These are phyloP conservation scores for Enteromius thamalakanensis DNA, from an alignment of 2,797 vertebrate species.

Conservation along the genomic window DNA sequence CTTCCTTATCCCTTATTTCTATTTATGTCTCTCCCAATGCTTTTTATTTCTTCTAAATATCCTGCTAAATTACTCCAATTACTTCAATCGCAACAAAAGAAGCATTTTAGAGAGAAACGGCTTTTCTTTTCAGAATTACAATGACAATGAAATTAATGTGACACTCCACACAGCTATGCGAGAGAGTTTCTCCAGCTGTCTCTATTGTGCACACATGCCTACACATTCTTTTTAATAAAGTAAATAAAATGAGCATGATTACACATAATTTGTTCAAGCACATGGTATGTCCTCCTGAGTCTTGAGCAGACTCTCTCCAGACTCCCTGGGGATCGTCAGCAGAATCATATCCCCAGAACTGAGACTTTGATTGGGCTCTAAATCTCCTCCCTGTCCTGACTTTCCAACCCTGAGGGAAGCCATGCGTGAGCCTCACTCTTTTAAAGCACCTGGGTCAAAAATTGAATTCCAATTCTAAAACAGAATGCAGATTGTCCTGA, in stretches of 20 bases:
- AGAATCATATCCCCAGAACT: slow-evolving; percentile 32
- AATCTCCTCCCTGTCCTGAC: neutral
- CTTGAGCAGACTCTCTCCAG: slow-evolving; percentile 26
- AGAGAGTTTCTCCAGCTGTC: slow-evolving; percentile 20
- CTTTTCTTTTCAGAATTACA: slow-evolving; percentile 35
- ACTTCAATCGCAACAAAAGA: slow-evolving; percentile 40
- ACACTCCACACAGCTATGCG: slow-evolving; percentile 42
- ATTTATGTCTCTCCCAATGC: slow-evolving; percentile 3
- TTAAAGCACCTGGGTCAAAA: slow-evolving; percentile 53
- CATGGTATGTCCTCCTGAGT: neutral
- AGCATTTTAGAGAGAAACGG: slow-evolving; percentile 22
- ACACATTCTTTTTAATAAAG: slow-evolving; percentile 31
- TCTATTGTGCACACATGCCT: slow-evolving; percentile 18
- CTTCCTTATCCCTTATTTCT: slow-evolving; percentile 20
- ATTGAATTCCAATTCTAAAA: neutral
- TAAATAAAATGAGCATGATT: slow-evolving; percentile 35
- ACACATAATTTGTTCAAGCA: slow-evolving; percentile 13
- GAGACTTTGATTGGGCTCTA: slow-evolving; percentile 20
- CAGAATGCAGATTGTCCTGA: neutral
- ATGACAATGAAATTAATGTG: slow-evolving; percentile 40
- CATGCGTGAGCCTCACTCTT: slow-evolving; percentile 40
- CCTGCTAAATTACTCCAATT: slow-evolving; percentile 51
- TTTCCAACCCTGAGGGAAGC: slow-evolving; percentile 49
- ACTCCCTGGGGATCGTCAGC: slow-evolving; percentile 47
- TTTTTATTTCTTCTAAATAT: slow-evolving; percentile 54